Evolutionary conservation across 37 sponge, comb jelly and placozoan species (phyloP), one percentile per base, ranked within the genome.

Genomic region (Aphrocallistes beatrix): DNA sequence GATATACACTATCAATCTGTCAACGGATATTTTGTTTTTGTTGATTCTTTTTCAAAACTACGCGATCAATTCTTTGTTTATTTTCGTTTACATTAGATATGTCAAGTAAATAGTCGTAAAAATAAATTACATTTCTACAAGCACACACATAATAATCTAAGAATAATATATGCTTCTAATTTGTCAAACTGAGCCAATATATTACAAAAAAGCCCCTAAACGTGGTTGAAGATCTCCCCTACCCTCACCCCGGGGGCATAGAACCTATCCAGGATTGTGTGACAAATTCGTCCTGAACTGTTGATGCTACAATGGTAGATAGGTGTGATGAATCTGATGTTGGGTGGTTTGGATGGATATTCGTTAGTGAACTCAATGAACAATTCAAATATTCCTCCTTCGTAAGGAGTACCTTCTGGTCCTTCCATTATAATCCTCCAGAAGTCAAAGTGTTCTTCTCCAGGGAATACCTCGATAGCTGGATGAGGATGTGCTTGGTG

Each of bases 231-330:
- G 8, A 60, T 60, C 25, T 60, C 75, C 34, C 75, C 75, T 13
- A 60, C 34, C 17, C 75, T 3, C 32, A 60, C 75, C 25, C 75
- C 75, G 25, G 75, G 75, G 25, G 75, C 75, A 13, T 60, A 60
- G 39, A 38, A 60, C 34, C 86, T 51, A 36, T 81, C 39, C 34
- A 86, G 82, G 30, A 81, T 60, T 37, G 81, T 37, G 32, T 38
- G 81, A 37, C 86, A 69, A 23, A 86, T 86, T 23, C 37, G 42
- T 1, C 86, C 86, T 19, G 69, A 39, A 16, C 37, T 25, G 38
- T 60, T 86, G 23, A 86, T 39, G 39, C 38, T 86, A 47, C 86
- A 86, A 81, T 81, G 86, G 30, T 51, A 47, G 40, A 86, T 86
- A 23, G 60, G 40, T 3, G 86, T 86, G 23, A 69, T 81, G 81